A percentile compares a stretch with the other conserved stretches of the same genome.
phyloP scores from a whole-genome alignment of 2,113 vertebrate genomes.

The Helogale parvula region DNA sequence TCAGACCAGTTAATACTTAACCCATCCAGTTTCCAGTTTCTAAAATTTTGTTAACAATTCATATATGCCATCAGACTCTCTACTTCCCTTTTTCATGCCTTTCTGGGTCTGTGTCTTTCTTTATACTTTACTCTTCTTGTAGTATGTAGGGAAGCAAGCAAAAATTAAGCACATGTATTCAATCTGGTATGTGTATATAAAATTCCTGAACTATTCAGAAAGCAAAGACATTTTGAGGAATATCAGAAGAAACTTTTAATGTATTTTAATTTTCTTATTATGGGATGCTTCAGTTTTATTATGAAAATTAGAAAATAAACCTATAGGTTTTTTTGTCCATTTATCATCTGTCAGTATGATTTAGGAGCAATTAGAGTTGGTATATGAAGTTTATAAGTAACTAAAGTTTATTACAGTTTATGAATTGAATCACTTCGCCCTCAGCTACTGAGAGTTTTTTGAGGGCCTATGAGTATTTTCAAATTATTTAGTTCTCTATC shows the following conservation, averaged over 20 bases:
- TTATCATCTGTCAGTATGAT: not conserved
- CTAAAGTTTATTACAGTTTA: not conserved
- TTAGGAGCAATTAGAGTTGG: not conserved
- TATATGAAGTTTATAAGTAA: not conserved
- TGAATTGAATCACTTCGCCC: not conserved
- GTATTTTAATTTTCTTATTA: not conserved
- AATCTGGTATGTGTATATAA: not conserved
- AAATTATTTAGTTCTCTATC: not conserved
- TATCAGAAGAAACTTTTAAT: not conserved
- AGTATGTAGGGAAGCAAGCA: not conserved
- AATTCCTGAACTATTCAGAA: not conserved
- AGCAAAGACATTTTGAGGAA: conserved; percentile 1
- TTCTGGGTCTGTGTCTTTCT: not conserved
- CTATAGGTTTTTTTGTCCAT: not conserved
- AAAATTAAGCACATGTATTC: not conserved
- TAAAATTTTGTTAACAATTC: not conserved
- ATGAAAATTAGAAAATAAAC: conserved; percentile 42
- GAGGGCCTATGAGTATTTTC: not conserved
- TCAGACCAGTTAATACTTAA: not conserved
- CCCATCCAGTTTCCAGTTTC: not conserved
- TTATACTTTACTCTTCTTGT: not conserved
- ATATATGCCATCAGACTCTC: not conserved
- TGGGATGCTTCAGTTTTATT: not conserved
- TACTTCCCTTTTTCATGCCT: not conserved
- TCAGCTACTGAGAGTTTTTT: not conserved